Evolutionary conservation across 2,888 invertebrate genomes (phyloP).

Genomic region (Leptogaster cylindrica): DNA sequence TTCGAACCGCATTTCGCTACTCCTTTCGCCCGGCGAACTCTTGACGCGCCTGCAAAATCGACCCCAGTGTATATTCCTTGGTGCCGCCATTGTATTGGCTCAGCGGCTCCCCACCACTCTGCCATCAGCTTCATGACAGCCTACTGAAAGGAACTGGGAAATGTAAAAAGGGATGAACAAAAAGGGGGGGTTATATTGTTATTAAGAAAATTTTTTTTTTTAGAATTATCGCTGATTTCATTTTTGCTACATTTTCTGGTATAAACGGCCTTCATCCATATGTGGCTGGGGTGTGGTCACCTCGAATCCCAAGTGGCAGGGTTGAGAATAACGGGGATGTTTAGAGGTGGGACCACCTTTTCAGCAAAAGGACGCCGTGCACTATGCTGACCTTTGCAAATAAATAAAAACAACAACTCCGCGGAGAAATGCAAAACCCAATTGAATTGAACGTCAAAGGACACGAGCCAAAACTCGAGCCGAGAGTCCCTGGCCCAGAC

Average conservation of each 20-base stretch:
- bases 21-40: neutral
- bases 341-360: neutral
- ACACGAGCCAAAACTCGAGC: neutral
- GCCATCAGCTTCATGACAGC: neutral
- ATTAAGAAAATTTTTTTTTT: conserved; percentile 40
- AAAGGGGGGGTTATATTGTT: conserved; percentile 19
- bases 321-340: conserved; percentile 2
- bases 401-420: conserved; percentile 19
- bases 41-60: conserved; percentile 11
- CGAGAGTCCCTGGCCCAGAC: neutral
- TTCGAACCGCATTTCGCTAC: neutral
- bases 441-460: conserved; percentile 3
- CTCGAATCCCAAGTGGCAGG: neutral
- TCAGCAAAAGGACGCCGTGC: neutral
- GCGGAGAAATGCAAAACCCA: conserved; percentile 14
- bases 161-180: neutral
- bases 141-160: neutral
- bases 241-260: conserved; percentile 17
- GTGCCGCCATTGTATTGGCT: neutral
- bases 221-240: conserved; percentile 29
- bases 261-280: conserved; percentile 15
- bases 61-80: conserved; percentile 25
- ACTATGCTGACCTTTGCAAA: neutral
- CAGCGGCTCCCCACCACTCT: neutral
- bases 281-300: conserved; percentile 32